These are phyloP conservation scores for Hirundichthys speculiger DNA, from an alignment of 2,113 vertebrate genomes.

Conservation along the genomic window DNA sequence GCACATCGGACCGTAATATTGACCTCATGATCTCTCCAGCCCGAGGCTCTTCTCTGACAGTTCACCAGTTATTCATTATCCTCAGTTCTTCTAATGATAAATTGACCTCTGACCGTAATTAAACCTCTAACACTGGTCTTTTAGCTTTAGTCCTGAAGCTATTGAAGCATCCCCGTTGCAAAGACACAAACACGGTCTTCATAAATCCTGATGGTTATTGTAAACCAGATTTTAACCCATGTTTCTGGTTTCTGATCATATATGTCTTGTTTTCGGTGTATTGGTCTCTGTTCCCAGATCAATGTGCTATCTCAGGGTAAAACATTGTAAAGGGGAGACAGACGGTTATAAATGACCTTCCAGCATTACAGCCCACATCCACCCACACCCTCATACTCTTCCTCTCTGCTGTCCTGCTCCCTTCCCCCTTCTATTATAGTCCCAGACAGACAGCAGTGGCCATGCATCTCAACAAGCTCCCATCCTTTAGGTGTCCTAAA, in stretches of 20 bases:
- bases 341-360: conserved; percentile 61
- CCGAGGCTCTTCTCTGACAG: conserved; percentile 10
- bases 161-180: background rate
- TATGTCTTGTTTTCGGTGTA: conserved; percentile 22
- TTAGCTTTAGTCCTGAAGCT: background rate
- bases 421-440: conserved; percentile 36
- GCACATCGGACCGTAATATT: conserved; percentile 33
- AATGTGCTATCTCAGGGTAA: conserved; percentile 22
- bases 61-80: conserved; percentile 15
- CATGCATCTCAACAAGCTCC: conserved; percentile 54
- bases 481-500: conserved; percentile 1
- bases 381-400: conserved; percentile 19
- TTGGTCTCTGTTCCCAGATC: conserved; percentile 37
- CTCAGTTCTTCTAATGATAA: conserved; percentile 42
- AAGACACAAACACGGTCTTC: background rate
- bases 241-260: conserved; percentile 1
- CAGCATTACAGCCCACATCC: conserved; percentile 37
- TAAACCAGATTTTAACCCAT: background rate
- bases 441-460: conserved; percentile 51
- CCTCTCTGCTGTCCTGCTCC: conserved; percentile 17
- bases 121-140: conserved; percentile 2
- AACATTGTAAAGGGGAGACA: conserved; percentile 4
- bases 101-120: conserved; percentile 32
- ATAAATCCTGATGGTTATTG: background rate
- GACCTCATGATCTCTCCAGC: conserved; percentile 39